phyloP scores from a whole-genome alignment of 2,888 invertebrate species.

The Temnothorax unifasciatus region DNA sequence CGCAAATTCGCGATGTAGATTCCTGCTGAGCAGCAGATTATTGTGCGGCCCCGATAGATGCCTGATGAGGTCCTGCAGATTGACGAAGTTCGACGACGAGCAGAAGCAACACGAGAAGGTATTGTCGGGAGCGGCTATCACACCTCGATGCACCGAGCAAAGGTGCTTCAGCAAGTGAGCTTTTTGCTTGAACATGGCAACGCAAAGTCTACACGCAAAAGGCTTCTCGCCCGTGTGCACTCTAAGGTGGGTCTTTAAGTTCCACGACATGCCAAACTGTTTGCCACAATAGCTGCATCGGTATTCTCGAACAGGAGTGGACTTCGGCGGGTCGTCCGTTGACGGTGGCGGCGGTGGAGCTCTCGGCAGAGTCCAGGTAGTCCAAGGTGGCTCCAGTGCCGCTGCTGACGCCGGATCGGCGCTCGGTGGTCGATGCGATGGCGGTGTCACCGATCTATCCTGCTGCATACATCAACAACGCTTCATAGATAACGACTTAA shows the following conservation, averaged over 20 bases:
- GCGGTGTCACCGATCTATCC: slow-evolving; percentile 84
- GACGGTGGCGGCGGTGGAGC: slow-evolving; percentile 88
- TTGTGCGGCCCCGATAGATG: slow-evolving; percentile 96
- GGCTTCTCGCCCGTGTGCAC: slow-evolving; percentile 96
- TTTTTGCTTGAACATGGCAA: slow-evolving; percentile 97
- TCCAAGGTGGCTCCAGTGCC: slow-evolving; percentile 83
- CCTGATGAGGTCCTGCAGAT: slow-evolving; percentile 94
- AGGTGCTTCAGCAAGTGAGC: slow-evolving; percentile 95
- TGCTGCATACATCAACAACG: slow-evolving; percentile 73
- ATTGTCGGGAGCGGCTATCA: slow-evolving; percentile 93
- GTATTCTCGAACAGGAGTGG: slow-evolving; percentile 93
- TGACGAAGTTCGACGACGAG: slow-evolving; percentile 94
- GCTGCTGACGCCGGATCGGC: slow-evolving; percentile 83
- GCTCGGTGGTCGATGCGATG: slow-evolving; percentile 84
- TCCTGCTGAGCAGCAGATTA: slow-evolving; percentile 94
- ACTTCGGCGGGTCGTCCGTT: slow-evolving; percentile 88
- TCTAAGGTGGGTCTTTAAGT: slow-evolving; percentile 94
- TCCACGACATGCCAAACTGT: slow-evolving; percentile 97
- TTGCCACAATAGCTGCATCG: slow-evolving; percentile 96
- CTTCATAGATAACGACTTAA: background rate
- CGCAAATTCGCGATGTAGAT: slow-evolving; percentile 87
- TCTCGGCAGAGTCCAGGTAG: slow-evolving; percentile 85
- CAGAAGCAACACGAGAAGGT: slow-evolving; percentile 96
- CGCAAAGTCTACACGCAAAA: slow-evolving; percentile 95
- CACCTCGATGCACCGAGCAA: slow-evolving; percentile 95